A percentile compares a stretch with the other conserved stretches of the same genome.
These are phyloP conservation scores for Pemphigus obesinymphae DNA, from an alignment of 1,140 invertebrate species.

Conservation along the genomic window DNA sequence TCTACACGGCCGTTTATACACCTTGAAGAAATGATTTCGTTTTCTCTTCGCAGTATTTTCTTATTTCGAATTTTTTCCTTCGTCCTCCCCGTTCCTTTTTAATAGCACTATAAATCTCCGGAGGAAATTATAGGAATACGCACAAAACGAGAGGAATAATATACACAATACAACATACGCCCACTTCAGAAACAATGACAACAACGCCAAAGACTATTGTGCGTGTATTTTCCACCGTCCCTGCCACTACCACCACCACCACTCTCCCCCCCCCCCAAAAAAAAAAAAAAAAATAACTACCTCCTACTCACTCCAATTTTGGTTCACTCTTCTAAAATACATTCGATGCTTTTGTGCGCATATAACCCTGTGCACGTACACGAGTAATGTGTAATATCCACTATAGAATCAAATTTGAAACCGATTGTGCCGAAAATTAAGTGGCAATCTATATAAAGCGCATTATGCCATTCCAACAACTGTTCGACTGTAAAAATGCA, in stretches of 20 bases:
- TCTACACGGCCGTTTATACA: background rate
- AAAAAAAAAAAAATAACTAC: no score
- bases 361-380: background rate
- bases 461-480: no score
- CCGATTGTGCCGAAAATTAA: background rate
- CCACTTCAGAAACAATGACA: constrained; percentile 42
- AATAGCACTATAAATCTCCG: constrained; percentile 39
- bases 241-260: background rate
- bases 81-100: background rate
- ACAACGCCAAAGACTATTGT: constrained; percentile 37
- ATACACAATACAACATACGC: constrained; percentile 37
- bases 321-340: constrained; percentile 26
- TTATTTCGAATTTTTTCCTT: background rate
- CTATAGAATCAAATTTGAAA: background rate
- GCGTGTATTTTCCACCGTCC: no score
- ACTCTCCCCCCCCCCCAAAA: no score
- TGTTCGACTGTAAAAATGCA: background rate
- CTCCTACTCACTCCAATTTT: background rate
- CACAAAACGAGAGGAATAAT: constrained; percentile 27
- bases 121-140: constrained; percentile 27
- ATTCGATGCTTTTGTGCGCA: constrained; percentile 26
- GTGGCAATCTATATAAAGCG: background rate
- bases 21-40: constrained; percentile 22
- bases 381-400: background rate
- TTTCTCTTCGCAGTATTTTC: background rate